A percentile compares a stretch with the other conserved stretches of the same genome.
Evolutionary conservation across 2,888 invertebrate species (phyloP).

Genomic region (Drosophila eohydei): DNA sequence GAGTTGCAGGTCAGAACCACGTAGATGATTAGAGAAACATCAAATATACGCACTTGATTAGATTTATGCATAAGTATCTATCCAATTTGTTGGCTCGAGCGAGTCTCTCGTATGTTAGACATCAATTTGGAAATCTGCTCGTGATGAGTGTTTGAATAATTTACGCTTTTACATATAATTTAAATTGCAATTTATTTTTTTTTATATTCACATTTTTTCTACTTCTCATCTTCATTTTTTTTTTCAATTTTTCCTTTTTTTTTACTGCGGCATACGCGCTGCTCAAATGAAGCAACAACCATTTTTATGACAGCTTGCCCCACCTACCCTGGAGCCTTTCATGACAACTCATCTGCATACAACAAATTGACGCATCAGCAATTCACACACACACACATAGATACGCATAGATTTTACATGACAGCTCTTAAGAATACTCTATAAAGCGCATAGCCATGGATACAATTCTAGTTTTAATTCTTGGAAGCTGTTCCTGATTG

Average conservation of each 20-base stretch:
- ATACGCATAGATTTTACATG: constrained; percentile 14
- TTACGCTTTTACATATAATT: constrained; percentile 44
- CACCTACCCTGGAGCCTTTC: constrained; percentile 14
- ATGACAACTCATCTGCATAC: constrained; percentile 51
- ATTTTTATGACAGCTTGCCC: constrained; percentile 54
- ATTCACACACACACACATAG: constrained; percentile 29
- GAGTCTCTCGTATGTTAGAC: constrained; percentile 5
- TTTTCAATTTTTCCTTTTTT: constrained; percentile 10
- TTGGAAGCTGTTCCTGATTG: not conserved
- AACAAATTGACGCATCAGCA: constrained; percentile 55
- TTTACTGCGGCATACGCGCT: constrained; percentile 25
- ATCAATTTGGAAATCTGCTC: constrained; percentile 13
- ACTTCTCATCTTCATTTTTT: not conserved
- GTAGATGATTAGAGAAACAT: not conserved
- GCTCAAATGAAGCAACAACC: constrained; percentile 42
- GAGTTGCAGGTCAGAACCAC: not conserved
- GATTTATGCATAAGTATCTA: constrained; percentile 4
- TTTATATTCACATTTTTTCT: constrained; percentile 16
- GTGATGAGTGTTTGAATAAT: constrained; percentile 49
- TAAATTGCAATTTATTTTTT: constrained; percentile 48
- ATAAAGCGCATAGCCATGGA: not conserved
- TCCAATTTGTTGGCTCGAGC: not conserved
- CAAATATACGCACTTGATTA: not conserved
- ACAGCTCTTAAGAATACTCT: constrained; percentile 25
- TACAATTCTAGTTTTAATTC: not conserved